Evolutionary conservation across 2,113 vertebrate genomes (phyloP), one percentile per base, ranked within the genome.

Genomic region (Syrrhaptes paradoxus): DNA sequence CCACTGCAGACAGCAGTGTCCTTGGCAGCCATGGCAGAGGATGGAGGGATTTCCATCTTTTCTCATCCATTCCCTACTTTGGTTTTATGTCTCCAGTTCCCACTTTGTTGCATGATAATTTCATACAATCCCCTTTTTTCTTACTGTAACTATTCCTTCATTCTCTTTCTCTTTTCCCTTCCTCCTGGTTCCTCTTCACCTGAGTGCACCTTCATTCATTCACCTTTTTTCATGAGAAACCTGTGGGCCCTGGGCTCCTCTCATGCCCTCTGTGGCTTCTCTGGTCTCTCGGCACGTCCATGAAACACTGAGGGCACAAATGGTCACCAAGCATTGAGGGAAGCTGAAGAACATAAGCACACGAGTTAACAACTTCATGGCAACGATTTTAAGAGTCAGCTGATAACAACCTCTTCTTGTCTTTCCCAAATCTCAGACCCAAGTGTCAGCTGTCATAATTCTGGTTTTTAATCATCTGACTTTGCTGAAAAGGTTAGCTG

Each of bases 41-140:
- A 70, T 26, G 29, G 66, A 77, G 71, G 71, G 58, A 92, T 91
- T 96, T 82, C 80, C 61, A 36, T 51, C 65, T 89, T 83, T 94
- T 62, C 66, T 52, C 16, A 61, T 91, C 48, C 31, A 58, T 74
- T 62, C 15, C 80, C 55, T 85, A 6, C 28, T 57, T 48, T 28
- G 7, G 4, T 57, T 73, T 89, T 75, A 58, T 85, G 21, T 87
- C 74, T 91, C 22, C 8, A 24, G 24, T 59, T 62, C 34, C 65
- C 16, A 32, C 11, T 51, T 62, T 34, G 5, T 73, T 93, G 45
- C 45, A 34, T 65, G 48, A 74, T 62, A 41, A 62, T 29, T 87
- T 85, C 24, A 49, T 43, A n/a, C n/a, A 65, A 32, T 88, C 28
- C 54, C 21, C 43, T 77, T 87, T 87, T 77, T 71, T 46, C 57